These are phyloP conservation scores for Nothobranchius furzeri DNA, from an alignment of 2,113 vertebrate genomes.

Conservation along the genomic window DNA sequence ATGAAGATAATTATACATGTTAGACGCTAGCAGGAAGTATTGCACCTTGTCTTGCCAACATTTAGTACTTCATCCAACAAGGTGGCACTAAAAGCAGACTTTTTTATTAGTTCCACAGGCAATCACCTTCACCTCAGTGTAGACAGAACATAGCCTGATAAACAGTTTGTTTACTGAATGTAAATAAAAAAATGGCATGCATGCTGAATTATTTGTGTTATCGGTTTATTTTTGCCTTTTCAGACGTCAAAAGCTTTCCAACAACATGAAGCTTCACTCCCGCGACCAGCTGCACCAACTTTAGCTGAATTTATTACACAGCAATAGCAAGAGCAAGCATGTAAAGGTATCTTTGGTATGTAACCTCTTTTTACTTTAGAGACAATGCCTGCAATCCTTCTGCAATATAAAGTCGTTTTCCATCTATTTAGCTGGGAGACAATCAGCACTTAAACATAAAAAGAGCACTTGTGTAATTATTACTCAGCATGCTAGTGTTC, in stretches of 20 bases:
- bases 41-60: conserved; percentile 49
- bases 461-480: conserved; percentile 2
- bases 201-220: conserved; percentile 25
- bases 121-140: conserved; percentile 37
- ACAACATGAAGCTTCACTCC: neutral
- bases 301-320: neutral
- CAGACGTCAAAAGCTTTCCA: conserved; percentile 4
- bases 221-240: conserved; percentile 49
- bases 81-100: conserved; percentile 52
- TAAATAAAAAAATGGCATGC: conserved; percentile 73
- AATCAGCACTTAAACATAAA: neutral
- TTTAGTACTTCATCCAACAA: conserved; percentile 48
- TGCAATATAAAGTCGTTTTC: conserved; percentile 19
- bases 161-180: conserved; percentile 67
- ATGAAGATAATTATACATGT: conserved; percentile 24
- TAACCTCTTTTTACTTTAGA: neutral
- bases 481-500: conserved; percentile 4
- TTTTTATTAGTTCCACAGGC: conserved; percentile 32
- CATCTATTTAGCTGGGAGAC: neutral
- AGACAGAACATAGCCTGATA: conserved; percentile 43
- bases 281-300: neutral
- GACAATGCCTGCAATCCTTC: neutral
- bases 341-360: conserved; percentile 19
- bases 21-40: conserved; percentile 23
- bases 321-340: neutral